Percentiles rank a stretch among this genome's conserved stretches.
phyloP scores from a whole-genome alignment of 2,797 vertebrate species.

The Silurus aristotelis region DNA sequence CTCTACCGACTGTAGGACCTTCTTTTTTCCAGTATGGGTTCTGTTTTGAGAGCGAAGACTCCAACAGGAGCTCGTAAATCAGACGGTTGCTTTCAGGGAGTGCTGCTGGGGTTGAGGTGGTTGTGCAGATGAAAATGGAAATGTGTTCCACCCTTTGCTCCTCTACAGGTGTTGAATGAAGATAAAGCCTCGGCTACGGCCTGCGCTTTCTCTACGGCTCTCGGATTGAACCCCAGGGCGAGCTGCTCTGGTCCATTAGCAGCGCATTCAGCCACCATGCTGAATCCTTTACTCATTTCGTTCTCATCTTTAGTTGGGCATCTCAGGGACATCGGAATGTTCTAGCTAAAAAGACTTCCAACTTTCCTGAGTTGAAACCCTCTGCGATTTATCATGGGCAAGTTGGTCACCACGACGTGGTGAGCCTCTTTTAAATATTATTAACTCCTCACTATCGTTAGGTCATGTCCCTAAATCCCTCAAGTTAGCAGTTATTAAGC shows the following conservation, averaged over 20 bases:
- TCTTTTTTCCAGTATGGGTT: not conserved
- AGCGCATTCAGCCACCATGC: constrained; percentile 18
- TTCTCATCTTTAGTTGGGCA: constrained; percentile 8
- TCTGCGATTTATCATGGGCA: not conserved
- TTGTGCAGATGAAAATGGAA: constrained; percentile 37
- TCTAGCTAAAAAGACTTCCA: not conserved
- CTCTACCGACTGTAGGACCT: no score
- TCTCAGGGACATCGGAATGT: not conserved
- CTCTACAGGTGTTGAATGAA: constrained; percentile 51
- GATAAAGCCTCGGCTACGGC: constrained; percentile 43
- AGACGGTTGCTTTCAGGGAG: constrained; percentile 13
- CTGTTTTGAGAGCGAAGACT: constrained; percentile 1
- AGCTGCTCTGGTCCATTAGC: constrained; percentile 39
- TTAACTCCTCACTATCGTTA: no score
- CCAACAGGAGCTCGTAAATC: not conserved
- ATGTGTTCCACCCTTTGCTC: constrained; percentile 46
- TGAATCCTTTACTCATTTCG: constrained; percentile 26
- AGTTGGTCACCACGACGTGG: no score
- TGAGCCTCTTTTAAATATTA: no score
- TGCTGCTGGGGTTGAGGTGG: constrained; percentile 21
- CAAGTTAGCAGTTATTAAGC: no score
- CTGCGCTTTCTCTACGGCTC: constrained; percentile 11
- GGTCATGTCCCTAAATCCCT: no score
- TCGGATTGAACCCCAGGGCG: constrained; percentile 24
- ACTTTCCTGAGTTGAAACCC: not conserved